Conservation (phyloP, 2,888 invertebrate genomes). For the Machimus atricapillus region DNA sequence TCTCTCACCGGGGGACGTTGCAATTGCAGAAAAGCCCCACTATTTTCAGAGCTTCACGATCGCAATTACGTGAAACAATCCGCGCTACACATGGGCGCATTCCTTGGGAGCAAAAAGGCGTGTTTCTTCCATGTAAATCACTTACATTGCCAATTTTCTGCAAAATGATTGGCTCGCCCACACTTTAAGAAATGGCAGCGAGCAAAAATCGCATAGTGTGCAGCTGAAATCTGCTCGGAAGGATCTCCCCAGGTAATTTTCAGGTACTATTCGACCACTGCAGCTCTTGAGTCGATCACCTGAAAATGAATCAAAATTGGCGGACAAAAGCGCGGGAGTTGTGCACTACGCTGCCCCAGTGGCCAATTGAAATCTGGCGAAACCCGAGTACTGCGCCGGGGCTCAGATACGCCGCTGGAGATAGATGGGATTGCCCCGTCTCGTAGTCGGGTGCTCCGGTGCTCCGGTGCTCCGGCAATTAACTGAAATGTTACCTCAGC, state of each 20-base stretch:
- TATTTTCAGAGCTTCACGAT: neutral
- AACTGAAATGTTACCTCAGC: conserved; percentile 40
- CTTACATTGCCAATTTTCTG: conserved; percentile 36
- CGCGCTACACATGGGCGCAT: neutral
- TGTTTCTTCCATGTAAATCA: conserved; percentile 37
- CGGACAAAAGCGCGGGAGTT: conserved; percentile 35
- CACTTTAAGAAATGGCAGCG: conserved; percentile 24
- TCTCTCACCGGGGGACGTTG: neutral
- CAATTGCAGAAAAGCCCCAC: neutral
- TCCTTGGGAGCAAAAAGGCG: conserved; percentile 29
- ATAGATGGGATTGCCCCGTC: conserved; percentile 32
- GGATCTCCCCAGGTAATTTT: conserved; percentile 29
- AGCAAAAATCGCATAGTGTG: neutral
- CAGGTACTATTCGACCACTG: neutral
- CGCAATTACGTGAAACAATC: conserved; percentile 24
- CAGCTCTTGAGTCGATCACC: neutral
- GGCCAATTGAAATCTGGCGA: conserved; percentile 39
- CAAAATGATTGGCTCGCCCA: conserved; percentile 41
- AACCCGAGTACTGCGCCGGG: conserved; percentile 1
- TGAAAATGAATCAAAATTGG: conserved; percentile 31
- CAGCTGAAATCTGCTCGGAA: neutral
- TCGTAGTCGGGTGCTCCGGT: neutral
- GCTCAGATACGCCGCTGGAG: neutral
- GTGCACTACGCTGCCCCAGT: neutral
- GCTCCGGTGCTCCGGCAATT: conserved; percentile 1